Evolutionary conservation across 2,888 invertebrate genomes (phyloP).

Genomic region (Euzetes globulus): DNA sequence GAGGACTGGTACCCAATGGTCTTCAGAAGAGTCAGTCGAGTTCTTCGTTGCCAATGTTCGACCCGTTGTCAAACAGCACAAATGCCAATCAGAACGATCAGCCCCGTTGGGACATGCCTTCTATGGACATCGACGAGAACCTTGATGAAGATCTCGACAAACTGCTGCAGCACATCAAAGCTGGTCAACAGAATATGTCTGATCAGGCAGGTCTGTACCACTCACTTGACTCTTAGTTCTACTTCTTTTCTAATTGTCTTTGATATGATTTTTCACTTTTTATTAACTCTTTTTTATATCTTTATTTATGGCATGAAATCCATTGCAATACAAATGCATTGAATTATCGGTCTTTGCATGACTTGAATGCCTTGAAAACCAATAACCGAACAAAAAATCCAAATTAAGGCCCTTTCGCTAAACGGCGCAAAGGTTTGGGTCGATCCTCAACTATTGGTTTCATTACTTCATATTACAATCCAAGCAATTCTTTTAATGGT

Average conservation of each 20-base stretch:
- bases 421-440: conserved; percentile 7
- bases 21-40: conserved; percentile 31
- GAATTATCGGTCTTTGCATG: conserved; percentile 1
- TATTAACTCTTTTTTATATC: background rate
- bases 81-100: conserved; percentile 21
- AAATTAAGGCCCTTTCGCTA: background rate
- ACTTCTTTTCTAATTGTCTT: background rate
- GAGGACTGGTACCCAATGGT: conserved; percentile 3
- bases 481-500: conserved; percentile 15
- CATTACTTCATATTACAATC: conserved; percentile 4
- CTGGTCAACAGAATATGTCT: conserved; percentile 74
- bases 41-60: conserved; percentile 42
- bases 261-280: background rate
- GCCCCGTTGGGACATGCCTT: conserved; percentile 17
- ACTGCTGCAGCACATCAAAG: conserved; percentile 82
- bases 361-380: background rate
- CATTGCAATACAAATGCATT: background rate
- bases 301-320: conserved; percentile 12
- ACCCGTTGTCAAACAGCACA: conserved; percentile 37
- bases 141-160: conserved; percentile 89
- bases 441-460: conserved; percentile 17
- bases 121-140: conserved; percentile 49
- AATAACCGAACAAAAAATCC: background rate
- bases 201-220: conserved; percentile 45
- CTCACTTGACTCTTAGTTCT: background rate